Base-by-base conservation (phyloP, 2,888 invertebrate species). In the Melanostoma scalare region DNA sequence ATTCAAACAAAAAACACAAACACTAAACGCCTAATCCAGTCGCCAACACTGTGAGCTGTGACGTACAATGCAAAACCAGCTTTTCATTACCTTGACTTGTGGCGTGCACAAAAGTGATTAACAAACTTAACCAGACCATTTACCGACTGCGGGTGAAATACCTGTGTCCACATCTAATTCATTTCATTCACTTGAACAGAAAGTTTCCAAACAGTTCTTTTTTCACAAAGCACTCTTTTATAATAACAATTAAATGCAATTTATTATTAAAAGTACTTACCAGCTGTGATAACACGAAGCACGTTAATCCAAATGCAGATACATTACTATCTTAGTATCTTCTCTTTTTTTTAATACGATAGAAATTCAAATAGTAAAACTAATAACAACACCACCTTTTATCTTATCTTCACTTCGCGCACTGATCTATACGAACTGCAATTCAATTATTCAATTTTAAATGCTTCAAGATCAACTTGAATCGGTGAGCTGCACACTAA, bases 31-130 rank as follows among this genome's bases (percentile, higher is more conserved):
- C 9, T 35, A 38, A 48, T 38, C 50, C n/a, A n/a, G n/a, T 31
- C 36, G 48, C 48, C 48, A 52, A 38, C 6, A 52, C 63, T 6
- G 9, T 58, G 9, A 58, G 20, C 38, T 9, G 20, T 71, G 38
- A 48, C 65, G 38, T 63, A 50, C n/a, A 35, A 36, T 4, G 36
- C 10, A 20, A 4, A 38, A 52, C 53, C 30, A 46, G 55, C 33
- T 10, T 42, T 53, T 33, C 31, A 33, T 72, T 42, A 77, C 77
- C 77, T 72, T 72, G 72, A 77, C 72, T 77, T 72, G 58, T 40
- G 48, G 63, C 48, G 50, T n/a, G 50, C 9, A 44, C 6, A 50
- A 63, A 63, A n/a, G 30, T n/a, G 35, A 3, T 9, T 4, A 38
- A 20, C 61, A 46, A 48, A 20, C 20, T 20, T 3, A 61, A 55